These are phyloP conservation scores for Leucoma salicis DNA, from an alignment of 2,888 invertebrate species.

Conservation along the genomic window DNA sequence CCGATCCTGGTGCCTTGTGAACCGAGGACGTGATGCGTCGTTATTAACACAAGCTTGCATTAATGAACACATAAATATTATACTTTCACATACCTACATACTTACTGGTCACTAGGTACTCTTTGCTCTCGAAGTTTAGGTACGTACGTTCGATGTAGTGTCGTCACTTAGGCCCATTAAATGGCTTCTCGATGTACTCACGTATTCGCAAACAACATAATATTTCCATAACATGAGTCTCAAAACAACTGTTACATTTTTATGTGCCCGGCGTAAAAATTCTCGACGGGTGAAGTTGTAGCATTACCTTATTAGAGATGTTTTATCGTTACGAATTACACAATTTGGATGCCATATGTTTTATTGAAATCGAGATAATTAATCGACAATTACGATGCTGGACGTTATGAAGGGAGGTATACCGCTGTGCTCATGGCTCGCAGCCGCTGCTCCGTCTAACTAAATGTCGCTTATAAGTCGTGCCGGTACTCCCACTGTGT, in stretches of 20 bases:
- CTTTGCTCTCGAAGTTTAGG: not conserved
- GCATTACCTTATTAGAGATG: constrained; percentile 70
- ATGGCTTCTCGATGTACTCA: constrained; percentile 33
- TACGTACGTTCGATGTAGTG: not conserved
- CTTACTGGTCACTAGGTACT: not conserved
- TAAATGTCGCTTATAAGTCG: constrained; percentile 66
- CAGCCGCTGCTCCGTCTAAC: constrained; percentile 53
- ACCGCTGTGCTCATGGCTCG: constrained; percentile 67
- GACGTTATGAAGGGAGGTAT: constrained; percentile 66
- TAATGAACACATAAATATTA: constrained; percentile 73
- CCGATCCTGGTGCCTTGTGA: constrained; percentile 73
- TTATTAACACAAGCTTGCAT: constrained; percentile 74
- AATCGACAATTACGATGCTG: constrained; percentile 80
- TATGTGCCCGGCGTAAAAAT: constrained; percentile 57
- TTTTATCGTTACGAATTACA: constrained; percentile 72
- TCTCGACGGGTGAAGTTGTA: constrained; percentile 53
- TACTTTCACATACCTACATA: constrained; percentile 52
- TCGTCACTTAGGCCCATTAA: constrained; percentile 34
- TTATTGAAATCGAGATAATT: constrained; percentile 79
- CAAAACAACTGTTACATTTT: constrained; percentile 55
- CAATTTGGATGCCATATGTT: constrained; percentile 73
- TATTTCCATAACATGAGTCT: constrained; percentile 55
- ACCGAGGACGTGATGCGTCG: constrained; percentile 77
- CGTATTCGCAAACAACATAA: constrained; percentile 52
- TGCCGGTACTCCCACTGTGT: constrained; percentile 41